Conservation (phyloP, 2,888 invertebrate species). For the Drosophila peninsularis region DNA sequence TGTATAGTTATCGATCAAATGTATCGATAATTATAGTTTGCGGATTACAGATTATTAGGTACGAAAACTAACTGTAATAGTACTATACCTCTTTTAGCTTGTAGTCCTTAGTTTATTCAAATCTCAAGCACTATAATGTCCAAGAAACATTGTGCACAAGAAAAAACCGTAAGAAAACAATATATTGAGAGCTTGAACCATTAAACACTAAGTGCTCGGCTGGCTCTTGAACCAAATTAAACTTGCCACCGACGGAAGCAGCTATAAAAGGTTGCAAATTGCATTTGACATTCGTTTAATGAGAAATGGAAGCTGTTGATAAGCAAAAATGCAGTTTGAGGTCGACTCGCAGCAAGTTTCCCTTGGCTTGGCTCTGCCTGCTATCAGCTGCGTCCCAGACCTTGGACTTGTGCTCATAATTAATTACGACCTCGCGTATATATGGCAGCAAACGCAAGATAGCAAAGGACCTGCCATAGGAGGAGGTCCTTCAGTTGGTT, state of each 20-base stretch:
- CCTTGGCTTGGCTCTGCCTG: neutral
- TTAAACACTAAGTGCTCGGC: neutral
- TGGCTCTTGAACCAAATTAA: neutral
- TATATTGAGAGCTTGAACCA: neutral
- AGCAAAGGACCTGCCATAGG: neutral
- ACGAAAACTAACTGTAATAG: neutral
- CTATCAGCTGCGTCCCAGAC: constrained; percentile 53
- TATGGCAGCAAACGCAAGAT: constrained; percentile 15
- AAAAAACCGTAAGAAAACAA: neutral
- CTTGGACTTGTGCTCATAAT: constrained; percentile 45
- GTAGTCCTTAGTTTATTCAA: neutral
- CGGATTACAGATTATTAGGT: neutral
- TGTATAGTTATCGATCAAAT: too few species aligned
- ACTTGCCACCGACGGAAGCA: constrained; percentile 3
- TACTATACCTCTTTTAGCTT: neutral
- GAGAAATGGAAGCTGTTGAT: constrained; percentile 41
- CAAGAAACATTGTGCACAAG: neutral
- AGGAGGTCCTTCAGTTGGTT: constrained; percentile 7
- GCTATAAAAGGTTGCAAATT: constrained; percentile 25
- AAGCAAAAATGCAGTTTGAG: constrained; percentile 43
- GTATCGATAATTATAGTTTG: neutral
- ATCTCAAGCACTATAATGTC: neutral
- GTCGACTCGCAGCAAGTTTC: constrained; percentile 19
- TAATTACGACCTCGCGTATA: constrained; percentile 46
- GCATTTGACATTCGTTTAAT: constrained; percentile 42